phyloP scores from a whole-genome alignment of 2,888 invertebrate species.

The Volucella inanis region DNA sequence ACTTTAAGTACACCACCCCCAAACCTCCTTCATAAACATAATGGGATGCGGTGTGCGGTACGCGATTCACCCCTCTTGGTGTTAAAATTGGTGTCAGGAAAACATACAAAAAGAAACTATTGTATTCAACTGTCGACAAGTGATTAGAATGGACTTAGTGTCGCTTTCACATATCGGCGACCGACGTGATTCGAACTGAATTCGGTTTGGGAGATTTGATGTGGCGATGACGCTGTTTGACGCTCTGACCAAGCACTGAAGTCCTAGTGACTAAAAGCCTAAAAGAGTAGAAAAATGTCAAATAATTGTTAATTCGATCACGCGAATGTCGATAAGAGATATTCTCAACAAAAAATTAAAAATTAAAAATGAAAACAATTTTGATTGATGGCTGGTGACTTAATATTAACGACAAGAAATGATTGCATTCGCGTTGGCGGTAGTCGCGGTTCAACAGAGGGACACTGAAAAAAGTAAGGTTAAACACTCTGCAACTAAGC shows the following conservation, averaged over 20 bases:
- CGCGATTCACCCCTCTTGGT: background rate
- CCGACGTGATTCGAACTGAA: conserved; percentile 59
- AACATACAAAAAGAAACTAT: conserved; percentile 9
- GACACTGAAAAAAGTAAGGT: background rate
- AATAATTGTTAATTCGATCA: conserved; percentile 65
- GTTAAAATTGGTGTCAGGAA: conserved; percentile 9
- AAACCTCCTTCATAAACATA: no score
- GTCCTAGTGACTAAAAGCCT: background rate
- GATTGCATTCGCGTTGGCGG: conserved; percentile 6
- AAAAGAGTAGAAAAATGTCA: conserved; percentile 26
- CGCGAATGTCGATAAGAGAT: conserved; percentile 42
- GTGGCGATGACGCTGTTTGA: conserved; percentile 11
- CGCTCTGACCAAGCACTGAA: background rate
- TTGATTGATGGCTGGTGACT: conserved; percentile 60
- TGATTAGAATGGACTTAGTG: conserved; percentile 68
- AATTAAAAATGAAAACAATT: conserved; percentile 26
- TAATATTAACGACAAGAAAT: conserved; percentile 42
- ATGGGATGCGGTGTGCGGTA: no score
- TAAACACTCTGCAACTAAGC: background rate
- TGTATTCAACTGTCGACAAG: conserved; percentile 5
- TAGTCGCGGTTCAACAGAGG: no score
- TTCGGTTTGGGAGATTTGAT: background rate
- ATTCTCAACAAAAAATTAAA: background rate
- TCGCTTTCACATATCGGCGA: conserved; percentile 63
- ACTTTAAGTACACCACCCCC: conserved; percentile 1